Evolutionary conservation across 2,797 vertebrate species (phyloP).

Genomic region (Channallabes apus): DNA sequence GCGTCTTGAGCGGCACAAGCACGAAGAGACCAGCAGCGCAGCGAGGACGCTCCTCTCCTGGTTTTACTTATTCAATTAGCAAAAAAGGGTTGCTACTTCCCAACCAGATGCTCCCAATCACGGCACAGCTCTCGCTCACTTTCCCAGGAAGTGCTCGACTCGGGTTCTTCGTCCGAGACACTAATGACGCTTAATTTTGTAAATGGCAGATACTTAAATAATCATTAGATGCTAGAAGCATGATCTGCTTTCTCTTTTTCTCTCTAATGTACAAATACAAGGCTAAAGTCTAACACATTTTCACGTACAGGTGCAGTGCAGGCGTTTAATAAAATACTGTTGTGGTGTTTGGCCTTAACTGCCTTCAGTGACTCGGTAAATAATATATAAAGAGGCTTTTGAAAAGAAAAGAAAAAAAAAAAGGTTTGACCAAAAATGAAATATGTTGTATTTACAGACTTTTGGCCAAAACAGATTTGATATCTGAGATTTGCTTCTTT

Average conservation of each 20-base stretch:
- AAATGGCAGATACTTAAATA: conserved; percentile 59
- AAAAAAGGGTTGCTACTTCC: conserved; percentile 40
- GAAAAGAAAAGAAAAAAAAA: neutral
- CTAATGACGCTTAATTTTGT: conserved; percentile 61
- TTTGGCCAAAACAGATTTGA: neutral
- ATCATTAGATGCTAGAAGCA: conserved; percentile 55
- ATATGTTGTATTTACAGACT: neutral
- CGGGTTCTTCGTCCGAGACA: conserved; percentile 42
- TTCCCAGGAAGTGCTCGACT: conserved; percentile 52
- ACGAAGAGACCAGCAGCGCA: conserved; percentile 41
- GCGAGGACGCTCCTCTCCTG: conserved; percentile 49
- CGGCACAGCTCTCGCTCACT: conserved; percentile 37
- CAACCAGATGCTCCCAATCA: conserved; percentile 59
- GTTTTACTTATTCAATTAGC: conserved; percentile 61
- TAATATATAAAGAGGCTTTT: neutral
- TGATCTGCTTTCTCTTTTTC: conserved; percentile 33
- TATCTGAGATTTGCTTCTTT: neutral
- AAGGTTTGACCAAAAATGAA: neutral
- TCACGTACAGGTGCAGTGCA: conserved; percentile 40
- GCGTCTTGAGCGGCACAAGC: conserved; percentile 53
- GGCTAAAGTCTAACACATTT: conserved; percentile 14
- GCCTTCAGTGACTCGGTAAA: neutral
- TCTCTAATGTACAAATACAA: conserved; percentile 29
- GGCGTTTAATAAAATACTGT: neutral
- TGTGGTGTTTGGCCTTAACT: neutral